A percentile compares a stretch with the other conserved stretches of the same genome.
Conservation (phyloP, 2,888 invertebrate species). For the Flexamia atlantica region DNA sequence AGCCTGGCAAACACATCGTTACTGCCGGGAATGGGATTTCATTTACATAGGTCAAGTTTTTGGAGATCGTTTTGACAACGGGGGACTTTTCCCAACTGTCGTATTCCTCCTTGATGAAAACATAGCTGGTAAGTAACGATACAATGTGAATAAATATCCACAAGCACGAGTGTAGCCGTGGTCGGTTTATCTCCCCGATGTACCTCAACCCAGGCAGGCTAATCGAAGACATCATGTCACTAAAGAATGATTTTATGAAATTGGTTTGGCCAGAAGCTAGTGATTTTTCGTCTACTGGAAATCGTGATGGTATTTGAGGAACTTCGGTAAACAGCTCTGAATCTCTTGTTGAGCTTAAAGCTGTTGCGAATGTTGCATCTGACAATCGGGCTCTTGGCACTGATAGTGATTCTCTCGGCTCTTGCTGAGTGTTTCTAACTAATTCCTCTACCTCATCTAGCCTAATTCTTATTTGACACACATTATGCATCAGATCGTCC, state of each 20-base stretch:
- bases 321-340: background rate
- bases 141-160: background rate
- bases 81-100: background rate
- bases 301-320: background rate
- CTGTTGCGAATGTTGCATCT: too few relatives aligned
- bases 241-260: background rate
- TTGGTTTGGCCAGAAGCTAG: background rate
- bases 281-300: background rate
- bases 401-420: too few relatives aligned
- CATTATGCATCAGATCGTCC: too few relatives aligned
- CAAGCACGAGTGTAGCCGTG: background rate
- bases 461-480: too few relatives aligned
- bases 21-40: slow-evolving; percentile 3
- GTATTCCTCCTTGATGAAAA: slow-evolving; percentile 9
- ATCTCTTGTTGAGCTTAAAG: too few relatives aligned
- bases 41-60: background rate
- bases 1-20: background rate
- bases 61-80: background rate
- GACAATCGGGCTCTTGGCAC: too few relatives aligned
- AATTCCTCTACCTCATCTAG: too few relatives aligned
- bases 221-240: background rate
- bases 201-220: background rate
- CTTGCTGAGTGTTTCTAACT: too few relatives aligned
- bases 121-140: background rate
- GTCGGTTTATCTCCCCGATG: background rate